Conservation (phyloP, 2,113 vertebrate species). For the Neotoma lepida region DNA sequence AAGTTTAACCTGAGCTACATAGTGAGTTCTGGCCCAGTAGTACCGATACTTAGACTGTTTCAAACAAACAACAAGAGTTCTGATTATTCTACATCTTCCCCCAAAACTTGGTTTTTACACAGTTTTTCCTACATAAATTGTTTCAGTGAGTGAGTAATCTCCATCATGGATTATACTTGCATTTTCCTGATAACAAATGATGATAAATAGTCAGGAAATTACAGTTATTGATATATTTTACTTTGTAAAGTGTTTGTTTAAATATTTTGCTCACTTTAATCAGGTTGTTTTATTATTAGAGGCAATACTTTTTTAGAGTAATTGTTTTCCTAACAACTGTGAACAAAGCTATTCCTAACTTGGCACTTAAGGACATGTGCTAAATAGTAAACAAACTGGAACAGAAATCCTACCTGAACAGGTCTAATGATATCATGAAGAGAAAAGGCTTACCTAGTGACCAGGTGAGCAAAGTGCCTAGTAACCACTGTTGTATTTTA, state of each 20-base stretch:
- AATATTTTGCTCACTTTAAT: constrained; percentile 44
- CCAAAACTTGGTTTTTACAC: not conserved
- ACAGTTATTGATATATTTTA: not conserved
- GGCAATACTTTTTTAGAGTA: not conserved
- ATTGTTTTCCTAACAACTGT: constrained; percentile 9
- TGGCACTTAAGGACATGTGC: constrained; percentile 11
- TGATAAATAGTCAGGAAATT: not conserved
- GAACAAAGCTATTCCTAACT: constrained; percentile 56
- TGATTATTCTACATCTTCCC: not conserved
- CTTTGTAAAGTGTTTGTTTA: constrained; percentile 31
- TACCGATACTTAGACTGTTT: not conserved
- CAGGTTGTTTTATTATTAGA: constrained; percentile 8
- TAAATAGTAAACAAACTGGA: constrained; percentile 26
- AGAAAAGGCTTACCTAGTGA: not conserved
- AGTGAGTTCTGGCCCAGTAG: not conserved
- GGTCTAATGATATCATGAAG: not conserved
- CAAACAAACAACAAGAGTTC: not conserved
- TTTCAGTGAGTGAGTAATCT: not conserved
- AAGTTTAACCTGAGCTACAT: not conserved
- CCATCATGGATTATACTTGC: not conserved
- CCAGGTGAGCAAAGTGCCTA: not conserved
- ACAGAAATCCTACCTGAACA: not conserved
- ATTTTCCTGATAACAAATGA: constrained; percentile 6
- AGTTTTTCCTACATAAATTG: not conserved
- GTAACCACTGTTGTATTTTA: too few species aligned